These are phyloP conservation scores for Conomelus anceps DNA, from an alignment of 2,888 invertebrate species.

Conservation along the genomic window DNA sequence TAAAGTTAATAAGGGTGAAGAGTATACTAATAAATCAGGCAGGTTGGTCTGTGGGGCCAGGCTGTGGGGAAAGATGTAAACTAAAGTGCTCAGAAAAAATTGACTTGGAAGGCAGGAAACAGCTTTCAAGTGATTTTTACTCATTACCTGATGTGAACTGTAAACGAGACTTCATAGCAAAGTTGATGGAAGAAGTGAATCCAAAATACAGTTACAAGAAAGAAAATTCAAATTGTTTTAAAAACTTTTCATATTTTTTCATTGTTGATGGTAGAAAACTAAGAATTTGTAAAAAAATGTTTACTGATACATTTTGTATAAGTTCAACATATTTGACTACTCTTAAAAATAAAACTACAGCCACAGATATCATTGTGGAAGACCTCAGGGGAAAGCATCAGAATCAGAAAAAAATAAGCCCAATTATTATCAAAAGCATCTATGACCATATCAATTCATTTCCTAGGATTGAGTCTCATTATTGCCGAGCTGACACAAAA, in stretches of 20 bases:
- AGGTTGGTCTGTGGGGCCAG: not conserved
- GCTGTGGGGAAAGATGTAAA: constrained; percentile 11
- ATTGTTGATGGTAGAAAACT: not conserved
- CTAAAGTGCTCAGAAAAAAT: constrained; percentile 6
- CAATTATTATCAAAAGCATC: not conserved
- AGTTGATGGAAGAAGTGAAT: constrained; percentile 14
- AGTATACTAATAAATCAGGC: constrained; percentile 13
- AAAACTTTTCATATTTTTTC: constrained; percentile 2
- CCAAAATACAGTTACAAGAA: constrained; percentile 15
- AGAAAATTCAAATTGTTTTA: not conserved
- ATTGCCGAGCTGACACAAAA: too few species aligned
- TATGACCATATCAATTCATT: too few species aligned
- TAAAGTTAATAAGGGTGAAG: constrained; percentile 8
- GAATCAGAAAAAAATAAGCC: not conserved
- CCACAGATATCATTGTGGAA: not conserved
- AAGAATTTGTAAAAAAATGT: constrained; percentile 17
- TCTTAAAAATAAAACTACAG: constrained; percentile 14
- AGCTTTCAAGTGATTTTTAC: not conserved
- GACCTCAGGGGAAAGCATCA: not conserved
- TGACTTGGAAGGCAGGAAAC: not conserved
- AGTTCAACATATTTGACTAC: constrained; percentile 15
- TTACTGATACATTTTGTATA: constrained; percentile 10
- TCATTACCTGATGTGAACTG: not conserved
- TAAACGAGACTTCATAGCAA: constrained; percentile 13
- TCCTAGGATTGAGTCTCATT: too few species aligned